Evolutionary conservation across 2,888 invertebrate genomes (phyloP).

Genomic region (Xanthia icteritia): DNA sequence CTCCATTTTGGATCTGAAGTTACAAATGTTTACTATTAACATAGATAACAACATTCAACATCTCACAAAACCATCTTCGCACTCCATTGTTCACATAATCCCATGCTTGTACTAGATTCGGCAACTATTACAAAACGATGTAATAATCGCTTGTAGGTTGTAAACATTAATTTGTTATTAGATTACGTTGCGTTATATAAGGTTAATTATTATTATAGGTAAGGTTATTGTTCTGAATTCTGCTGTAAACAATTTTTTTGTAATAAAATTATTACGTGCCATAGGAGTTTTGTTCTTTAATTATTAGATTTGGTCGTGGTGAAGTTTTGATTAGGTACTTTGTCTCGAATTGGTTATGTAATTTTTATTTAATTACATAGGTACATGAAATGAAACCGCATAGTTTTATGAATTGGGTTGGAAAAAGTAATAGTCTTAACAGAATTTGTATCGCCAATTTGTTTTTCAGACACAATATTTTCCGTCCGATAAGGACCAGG

Average conservation of each 20-base stretch:
- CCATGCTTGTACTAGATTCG: constrained; percentile 47
- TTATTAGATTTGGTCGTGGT: neutral
- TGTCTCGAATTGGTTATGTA: neutral
- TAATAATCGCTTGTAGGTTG: constrained; percentile 39
- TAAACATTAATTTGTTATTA: constrained; percentile 41
- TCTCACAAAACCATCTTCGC: constrained; percentile 19
- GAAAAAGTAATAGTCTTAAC: neutral
- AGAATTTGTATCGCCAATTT: neutral
- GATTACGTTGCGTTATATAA: constrained; percentile 44
- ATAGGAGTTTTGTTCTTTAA: neutral
- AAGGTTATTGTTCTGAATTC: constrained; percentile 27
- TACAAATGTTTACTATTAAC: constrained; percentile 11
- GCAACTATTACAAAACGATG: constrained; percentile 51
- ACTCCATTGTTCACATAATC: constrained; percentile 45
- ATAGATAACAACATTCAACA: neutral
- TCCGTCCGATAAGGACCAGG: too few relatives aligned
- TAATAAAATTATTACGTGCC: constrained; percentile 47
- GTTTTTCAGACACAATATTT: neutral
- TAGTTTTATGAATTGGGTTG: neutral
- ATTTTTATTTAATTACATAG: neutral
- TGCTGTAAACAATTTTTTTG: constrained; percentile 34
- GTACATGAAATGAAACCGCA: neutral
- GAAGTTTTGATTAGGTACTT: neutral
- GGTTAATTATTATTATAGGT: constrained; percentile 9
- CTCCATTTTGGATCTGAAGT: neutral